These are phyloP conservation scores for Cephalopholis sonnerati DNA, from an alignment of 2,113 vertebrate species.

Conservation along the genomic window DNA sequence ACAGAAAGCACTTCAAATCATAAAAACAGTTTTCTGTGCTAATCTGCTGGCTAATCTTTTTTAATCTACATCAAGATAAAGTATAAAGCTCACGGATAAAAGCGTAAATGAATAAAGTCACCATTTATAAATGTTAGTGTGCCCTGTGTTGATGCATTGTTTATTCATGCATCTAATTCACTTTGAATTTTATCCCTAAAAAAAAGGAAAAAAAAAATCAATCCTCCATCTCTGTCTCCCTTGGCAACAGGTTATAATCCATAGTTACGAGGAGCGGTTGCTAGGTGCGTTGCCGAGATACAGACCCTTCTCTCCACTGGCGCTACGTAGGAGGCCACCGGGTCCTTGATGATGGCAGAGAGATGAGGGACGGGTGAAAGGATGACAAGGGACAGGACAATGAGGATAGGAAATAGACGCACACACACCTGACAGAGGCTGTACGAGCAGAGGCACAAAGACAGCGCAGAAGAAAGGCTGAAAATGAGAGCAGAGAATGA, in stretches of 20 bases:
- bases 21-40: slow-evolving; percentile 1
- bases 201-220: slow-evolving; percentile 80
- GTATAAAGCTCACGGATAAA: slow-evolving; percentile 15
- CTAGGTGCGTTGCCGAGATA: slow-evolving; percentile 88
- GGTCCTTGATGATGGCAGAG: slow-evolving; percentile 82
- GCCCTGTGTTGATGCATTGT: slow-evolving; percentile 52
- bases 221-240: slow-evolving; percentile 87
- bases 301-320: slow-evolving; percentile 81
- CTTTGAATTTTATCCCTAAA: slow-evolving; percentile 76
- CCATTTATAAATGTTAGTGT: slow-evolving; percentile 61
- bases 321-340: slow-evolving; percentile 82
- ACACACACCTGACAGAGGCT: slow-evolving; percentile 66
- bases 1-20: background rate
- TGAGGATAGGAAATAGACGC: slow-evolving; percentile 72
- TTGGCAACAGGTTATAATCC: slow-evolving; percentile 90
- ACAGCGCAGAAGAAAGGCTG: slow-evolving; percentile 36
- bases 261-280: slow-evolving; percentile 87
- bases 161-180: slow-evolving; percentile 75
- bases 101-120: slow-evolving; percentile 45
- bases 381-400: slow-evolving; percentile 77
- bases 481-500: slow-evolving; percentile 63
- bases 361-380: slow-evolving; percentile 76
- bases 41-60: slow-evolving; percentile 29
- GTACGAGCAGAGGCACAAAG: slow-evolving; percentile 50
- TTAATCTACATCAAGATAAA: slow-evolving; percentile 23